These are phyloP conservation scores for Erynnis tages DNA, from an alignment of 2,888 invertebrate species.

Conservation along the genomic window DNA sequence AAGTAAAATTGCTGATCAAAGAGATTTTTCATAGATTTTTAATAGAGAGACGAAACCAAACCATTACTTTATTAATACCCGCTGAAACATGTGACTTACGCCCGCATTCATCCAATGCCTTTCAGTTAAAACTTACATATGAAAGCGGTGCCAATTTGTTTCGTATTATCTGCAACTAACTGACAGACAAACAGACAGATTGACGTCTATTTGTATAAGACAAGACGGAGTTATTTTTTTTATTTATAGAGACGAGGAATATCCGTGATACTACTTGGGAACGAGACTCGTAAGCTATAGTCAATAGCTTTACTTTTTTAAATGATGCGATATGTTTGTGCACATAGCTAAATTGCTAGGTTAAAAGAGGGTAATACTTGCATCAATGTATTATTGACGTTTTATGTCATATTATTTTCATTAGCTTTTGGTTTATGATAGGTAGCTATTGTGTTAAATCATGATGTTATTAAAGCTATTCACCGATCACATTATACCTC, in stretches of 20 bases:
- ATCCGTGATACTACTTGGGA: background rate
- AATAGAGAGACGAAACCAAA: too few relatives aligned
- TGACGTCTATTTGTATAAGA: slow-evolving; percentile 42
- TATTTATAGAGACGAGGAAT: slow-evolving; percentile 5
- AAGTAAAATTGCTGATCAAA: too few relatives aligned
- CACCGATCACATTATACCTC: too few relatives aligned
- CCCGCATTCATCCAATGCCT: slow-evolving; percentile 31
- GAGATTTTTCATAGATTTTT: too few relatives aligned
- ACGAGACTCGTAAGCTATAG: background rate
- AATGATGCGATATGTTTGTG: too few relatives aligned
- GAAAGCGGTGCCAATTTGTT: slow-evolving; percentile 72
- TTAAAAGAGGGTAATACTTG: too few relatives aligned
- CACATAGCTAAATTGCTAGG: too few relatives aligned
- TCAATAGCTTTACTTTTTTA: background rate
- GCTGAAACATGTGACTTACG: background rate
- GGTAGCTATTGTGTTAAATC: too few relatives aligned
- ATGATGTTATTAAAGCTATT: too few relatives aligned
- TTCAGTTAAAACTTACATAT: slow-evolving; percentile 60
- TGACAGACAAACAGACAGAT: slow-evolving; percentile 59
- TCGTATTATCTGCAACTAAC: slow-evolving; percentile 58
- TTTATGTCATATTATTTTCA: too few relatives aligned
- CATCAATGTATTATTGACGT: too few relatives aligned
- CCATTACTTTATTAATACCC: background rate
- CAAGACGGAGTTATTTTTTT: slow-evolving; percentile 19
- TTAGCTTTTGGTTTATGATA: too few relatives aligned